Evolutionary conservation across 2,888 invertebrate species (phyloP), one percentile per base, ranked within the genome.

Genomic region (Dryomyza anilis): DNA sequence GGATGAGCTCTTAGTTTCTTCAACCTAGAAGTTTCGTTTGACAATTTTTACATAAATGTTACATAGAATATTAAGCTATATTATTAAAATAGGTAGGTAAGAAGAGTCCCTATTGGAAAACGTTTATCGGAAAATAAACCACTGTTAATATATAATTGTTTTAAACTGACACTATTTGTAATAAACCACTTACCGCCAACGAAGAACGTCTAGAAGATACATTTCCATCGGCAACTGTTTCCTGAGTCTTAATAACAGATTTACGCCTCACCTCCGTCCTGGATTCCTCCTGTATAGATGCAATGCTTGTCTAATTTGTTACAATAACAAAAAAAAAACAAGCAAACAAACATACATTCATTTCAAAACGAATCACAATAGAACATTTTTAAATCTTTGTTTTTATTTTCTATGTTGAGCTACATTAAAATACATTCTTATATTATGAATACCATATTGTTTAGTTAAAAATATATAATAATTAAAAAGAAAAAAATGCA

Each of bases 141-240:
- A n/a, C n/a, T n/a, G n/a, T n/a, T n/a, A n/a, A n/a, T n/a, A n/a
- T n/a, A n/a, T n/a, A n/a, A n/a, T n/a, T n/a, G n/a, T n/a, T n/a
- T n/a, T n/a, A n/a, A n/a, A n/a, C n/a, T n/a, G n/a, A n/a, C 6
- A 25, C 8, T 14, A 19, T 30, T 21, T 19, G 30, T 6, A 53
- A 16, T 1, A 3, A 2, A 33, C 2, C 19, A 66, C 76, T 75
- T 76, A 80, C 81, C 76, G 74, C 76, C 30, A 78, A 21, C 10
- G 82, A 82, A 25, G 82, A 80, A 65, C 76, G 78, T 39, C 80
- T 70, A 1, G 81, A 80, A 30, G 77, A 74, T 10, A 73, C 62
- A 60, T 76, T 76, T 10, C 73, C 73, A 56, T 77, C 76, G 12
- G 64, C 55, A 8, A 69, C 60, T 64, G 76, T 73, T 50, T 75